Evolutionary conservation across 2,888 invertebrate species (phyloP).

Genomic region (Aphrophora alni): DNA sequence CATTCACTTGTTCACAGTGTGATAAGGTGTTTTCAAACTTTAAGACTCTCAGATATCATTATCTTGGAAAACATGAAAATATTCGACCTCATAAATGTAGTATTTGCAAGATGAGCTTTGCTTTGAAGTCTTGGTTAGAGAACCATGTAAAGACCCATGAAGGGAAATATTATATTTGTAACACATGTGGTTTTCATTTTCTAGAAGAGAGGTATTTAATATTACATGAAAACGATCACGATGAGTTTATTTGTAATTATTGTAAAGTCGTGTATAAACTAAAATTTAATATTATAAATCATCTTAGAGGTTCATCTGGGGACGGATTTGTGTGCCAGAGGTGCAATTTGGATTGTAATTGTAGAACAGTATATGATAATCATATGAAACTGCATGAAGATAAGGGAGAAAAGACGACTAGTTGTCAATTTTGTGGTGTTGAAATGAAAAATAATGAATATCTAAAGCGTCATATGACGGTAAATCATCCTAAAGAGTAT

Average conservation of each 20-base stretch:
- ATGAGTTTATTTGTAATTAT: background rate
- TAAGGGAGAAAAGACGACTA: background rate
- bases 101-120: background rate
- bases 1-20: background rate
- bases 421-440: background rate
- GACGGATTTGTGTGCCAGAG: background rate
- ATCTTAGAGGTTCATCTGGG: background rate
- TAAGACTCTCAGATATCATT: background rate
- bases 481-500: background rate
- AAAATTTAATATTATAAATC: background rate
- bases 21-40: background rate
- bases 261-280: background rate
- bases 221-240: background rate
- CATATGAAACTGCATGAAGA: background rate
- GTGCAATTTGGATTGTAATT: background rate
- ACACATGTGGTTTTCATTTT: background rate
- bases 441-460: background rate
- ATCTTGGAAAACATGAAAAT: background rate
- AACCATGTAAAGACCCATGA: background rate
- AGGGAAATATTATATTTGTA: background rate
- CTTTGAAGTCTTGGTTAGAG: background rate
- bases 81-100: background rate
- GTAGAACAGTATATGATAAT: background rate
- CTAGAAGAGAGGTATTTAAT: background rate
- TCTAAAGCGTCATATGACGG: background rate